phyloP scores from a whole-genome alignment of 2,888 invertebrate genomes.

The Cactoblastis cactorum region DNA sequence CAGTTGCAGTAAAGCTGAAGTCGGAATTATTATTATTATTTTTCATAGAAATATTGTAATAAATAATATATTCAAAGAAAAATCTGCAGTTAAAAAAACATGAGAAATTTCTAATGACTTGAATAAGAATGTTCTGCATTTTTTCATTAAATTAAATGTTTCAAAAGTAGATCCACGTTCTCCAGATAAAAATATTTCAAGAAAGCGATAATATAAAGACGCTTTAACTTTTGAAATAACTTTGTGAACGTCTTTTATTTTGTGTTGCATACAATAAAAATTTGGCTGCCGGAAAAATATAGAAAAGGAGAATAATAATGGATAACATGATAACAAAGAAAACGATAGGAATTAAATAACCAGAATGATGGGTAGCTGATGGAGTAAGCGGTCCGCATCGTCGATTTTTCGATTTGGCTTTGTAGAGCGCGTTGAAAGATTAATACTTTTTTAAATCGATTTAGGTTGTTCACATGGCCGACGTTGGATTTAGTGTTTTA shows the following conservation, averaged over 20 bases:
- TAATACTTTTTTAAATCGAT: slow-evolving; percentile 30
- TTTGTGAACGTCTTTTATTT: background rate
- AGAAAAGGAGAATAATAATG: background rate
- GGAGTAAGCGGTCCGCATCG: slow-evolving; percentile 34
- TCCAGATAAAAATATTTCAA: background rate
- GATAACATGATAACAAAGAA: background rate
- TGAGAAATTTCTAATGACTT: too few species aligned
- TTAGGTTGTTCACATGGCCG: slow-evolving; percentile 10
- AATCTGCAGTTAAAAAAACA: background rate
- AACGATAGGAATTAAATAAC: slow-evolving; percentile 20
- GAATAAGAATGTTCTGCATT: too few species aligned
- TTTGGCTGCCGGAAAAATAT: background rate
- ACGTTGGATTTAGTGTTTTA: background rate
- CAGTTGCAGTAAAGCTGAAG: slow-evolving; percentile 1
- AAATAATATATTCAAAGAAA: background rate
- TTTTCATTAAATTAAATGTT: too few species aligned
- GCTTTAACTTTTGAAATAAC: background rate
- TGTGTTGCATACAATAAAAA: background rate
- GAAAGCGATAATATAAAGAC: background rate
- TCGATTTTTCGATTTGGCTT: slow-evolving; percentile 43
- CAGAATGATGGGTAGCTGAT: slow-evolving; percentile 25
- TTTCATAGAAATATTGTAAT: background rate
- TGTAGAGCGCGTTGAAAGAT: slow-evolving; percentile 29
- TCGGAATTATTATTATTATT: background rate
- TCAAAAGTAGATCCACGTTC: background rate